Evolutionary conservation across 2,888 invertebrate genomes (phyloP).

Genomic region (Philereme transversata): DNA sequence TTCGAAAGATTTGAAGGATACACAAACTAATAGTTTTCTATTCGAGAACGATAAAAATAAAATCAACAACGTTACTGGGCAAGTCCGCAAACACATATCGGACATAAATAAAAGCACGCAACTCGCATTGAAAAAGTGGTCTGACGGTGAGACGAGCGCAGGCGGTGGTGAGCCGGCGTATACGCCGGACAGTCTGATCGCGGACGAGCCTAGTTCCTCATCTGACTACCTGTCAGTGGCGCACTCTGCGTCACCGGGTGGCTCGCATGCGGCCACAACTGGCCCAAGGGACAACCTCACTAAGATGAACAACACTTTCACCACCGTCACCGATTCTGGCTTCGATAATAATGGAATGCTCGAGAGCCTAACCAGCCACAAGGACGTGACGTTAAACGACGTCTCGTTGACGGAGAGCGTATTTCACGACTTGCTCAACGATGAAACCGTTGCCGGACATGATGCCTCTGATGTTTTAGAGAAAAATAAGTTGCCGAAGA

Average conservation of each 20-base stretch:
- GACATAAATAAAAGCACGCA: slow-evolving; percentile 14
- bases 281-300: slow-evolving; percentile 45
- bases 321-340: slow-evolving; percentile 76
- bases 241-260: slow-evolving; percentile 59
- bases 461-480: slow-evolving; percentile 51
- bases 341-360: slow-evolving; percentile 72
- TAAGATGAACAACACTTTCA: slow-evolving; percentile 72
- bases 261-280: slow-evolving; percentile 60
- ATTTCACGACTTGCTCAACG: slow-evolving; percentile 65
- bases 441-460: slow-evolving; percentile 55
- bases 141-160: slow-evolving; percentile 5
- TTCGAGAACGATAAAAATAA: slow-evolving; percentile 25
- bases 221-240: slow-evolving; percentile 75
- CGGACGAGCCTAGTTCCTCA: slow-evolving; percentile 72
- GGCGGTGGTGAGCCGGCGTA: slow-evolving; percentile 51
- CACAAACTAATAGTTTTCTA: slow-evolving; percentile 23
- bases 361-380: slow-evolving; percentile 67
- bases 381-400: slow-evolving; percentile 68
- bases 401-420: slow-evolving; percentile 73
- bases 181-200: slow-evolving; percentile 72
- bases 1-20: slow-evolving; percentile 52
- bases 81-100: slow-evolving; percentile 29
- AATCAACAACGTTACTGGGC: slow-evolving; percentile 41
- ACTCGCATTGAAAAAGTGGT: slow-evolving; percentile 12
- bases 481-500: slow-evolving; percentile 43